phyloP scores from a whole-genome alignment of 2,888 invertebrate genomes.

The Epinotia ramella region DNA sequence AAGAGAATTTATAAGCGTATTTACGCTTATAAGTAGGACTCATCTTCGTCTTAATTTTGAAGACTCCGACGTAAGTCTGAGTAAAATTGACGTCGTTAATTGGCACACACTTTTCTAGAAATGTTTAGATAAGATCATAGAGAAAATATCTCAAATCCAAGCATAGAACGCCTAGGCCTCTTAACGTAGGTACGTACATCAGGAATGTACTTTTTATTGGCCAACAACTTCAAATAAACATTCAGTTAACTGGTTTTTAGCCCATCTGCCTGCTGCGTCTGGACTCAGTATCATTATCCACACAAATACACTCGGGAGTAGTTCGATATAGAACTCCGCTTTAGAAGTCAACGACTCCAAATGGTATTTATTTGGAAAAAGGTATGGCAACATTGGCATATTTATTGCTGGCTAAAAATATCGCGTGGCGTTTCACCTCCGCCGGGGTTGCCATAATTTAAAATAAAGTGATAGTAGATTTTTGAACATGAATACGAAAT shows the following conservation, averaged over 20 bases:
- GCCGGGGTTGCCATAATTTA: slow-evolving; percentile 38
- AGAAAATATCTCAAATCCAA: too few species aligned
- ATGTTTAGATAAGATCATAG: too few species aligned
- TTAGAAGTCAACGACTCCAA: slow-evolving; percentile 50
- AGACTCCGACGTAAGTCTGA: too few species aligned
- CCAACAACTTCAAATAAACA: slow-evolving; percentile 26
- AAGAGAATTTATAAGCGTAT: too few species aligned
- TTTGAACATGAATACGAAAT: slow-evolving; percentile 14
- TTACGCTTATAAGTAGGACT: too few species aligned
- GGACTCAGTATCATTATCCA: slow-evolving; percentile 19
- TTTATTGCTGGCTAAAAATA: slow-evolving; percentile 51
- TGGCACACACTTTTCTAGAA: too few species aligned
- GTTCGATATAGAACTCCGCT: slow-evolving; percentile 46
- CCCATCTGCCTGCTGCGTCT: neutral
- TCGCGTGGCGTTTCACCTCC: slow-evolving; percentile 28
- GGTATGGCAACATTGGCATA: slow-evolving; percentile 54
- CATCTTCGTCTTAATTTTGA: too few species aligned
- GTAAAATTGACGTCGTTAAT: too few species aligned
- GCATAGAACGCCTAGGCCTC: too few species aligned
- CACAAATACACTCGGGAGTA: slow-evolving; percentile 28
- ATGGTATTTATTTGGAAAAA: slow-evolving; percentile 52
- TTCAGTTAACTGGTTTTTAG: slow-evolving; percentile 16
- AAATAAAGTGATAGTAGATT: slow-evolving; percentile 37
- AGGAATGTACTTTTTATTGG: slow-evolving; percentile 21
- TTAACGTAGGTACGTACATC: neutral